Evolutionary conservation across 2,797 vertebrate species (phyloP), one percentile per base, ranked within the genome.

Genomic region (Oceanodroma leucorhoa): DNA sequence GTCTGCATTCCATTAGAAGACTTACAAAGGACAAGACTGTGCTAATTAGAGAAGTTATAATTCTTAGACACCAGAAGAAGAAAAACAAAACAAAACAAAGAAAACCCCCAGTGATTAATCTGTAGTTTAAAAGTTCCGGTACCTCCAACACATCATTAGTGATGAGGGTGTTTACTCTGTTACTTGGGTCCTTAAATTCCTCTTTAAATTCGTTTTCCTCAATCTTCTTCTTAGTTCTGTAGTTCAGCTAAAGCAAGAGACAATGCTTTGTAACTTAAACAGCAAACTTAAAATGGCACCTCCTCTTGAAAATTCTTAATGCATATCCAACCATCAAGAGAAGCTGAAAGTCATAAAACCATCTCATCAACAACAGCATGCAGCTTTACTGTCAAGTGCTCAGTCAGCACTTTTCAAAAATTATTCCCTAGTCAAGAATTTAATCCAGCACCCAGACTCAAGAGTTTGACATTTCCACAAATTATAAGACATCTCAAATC

Each of bases 71-170:
- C 66, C 22, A 73, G 21, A 53, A 60, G 32, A 82, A 60, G 6
- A 13, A 58, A 65, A 83, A 15, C 18, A 57, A 21, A 53, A 8
- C 29, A 84, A 70, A 64, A 23, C 10, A 71, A 83, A 14, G 58
- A 40, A 40, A 61, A 61, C 36, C 8, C 11, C 43, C 18, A 46
- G 2, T 17, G 11, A 50, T 41, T 58, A 81, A 76, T 32, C 21
- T 65, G 41, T 29, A 89, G 13, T 36, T 87, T 27, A 89, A 94
- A 94, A 76, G 27, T 62, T 91, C 95, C 81, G 61, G 66, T 97
- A 99, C 99, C 98, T 99, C 99, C 83, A 99, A 73, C 30, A 98
- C 95, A 43, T 99, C 98, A 7, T 92, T 91, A 94, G 97, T 98
- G 95, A 99, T 96, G 73, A 99, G 98, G 84, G 98, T 98, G 96